These are phyloP conservation scores for Philonicus albiceps DNA, from an alignment of 2,888 invertebrate species.

Conservation along the genomic window DNA sequence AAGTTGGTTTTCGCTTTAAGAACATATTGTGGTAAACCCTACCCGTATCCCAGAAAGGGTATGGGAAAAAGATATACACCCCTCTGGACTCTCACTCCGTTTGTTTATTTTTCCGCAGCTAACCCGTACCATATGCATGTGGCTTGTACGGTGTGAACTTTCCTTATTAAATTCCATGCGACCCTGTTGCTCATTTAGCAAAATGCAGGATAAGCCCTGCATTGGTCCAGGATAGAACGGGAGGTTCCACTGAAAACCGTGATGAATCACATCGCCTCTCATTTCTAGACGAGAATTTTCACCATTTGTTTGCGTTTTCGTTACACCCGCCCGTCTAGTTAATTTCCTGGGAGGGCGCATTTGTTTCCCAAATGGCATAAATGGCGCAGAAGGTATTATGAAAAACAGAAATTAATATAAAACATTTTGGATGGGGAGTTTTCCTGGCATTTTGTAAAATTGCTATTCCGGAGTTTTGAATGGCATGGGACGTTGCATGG, in stretches of 20 bases:
- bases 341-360: neutral
- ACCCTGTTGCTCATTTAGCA: conserved; percentile 12
- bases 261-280: neutral
- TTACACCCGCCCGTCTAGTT: neutral
- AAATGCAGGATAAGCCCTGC: neutral
- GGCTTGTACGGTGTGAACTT: conserved; percentile 4
- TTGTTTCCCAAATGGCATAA: neutral
- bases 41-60: neutral
- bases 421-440: neutral
- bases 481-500: neutral
- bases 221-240: neutral
- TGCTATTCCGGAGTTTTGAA: neutral
- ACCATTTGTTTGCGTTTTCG: neutral
- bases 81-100: neutral
- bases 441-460: neutral
- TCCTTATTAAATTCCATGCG: neutral
- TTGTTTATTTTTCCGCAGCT: neutral
- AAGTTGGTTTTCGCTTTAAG: neutral
- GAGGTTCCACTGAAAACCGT: neutral
- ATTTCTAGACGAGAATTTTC: neutral
- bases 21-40: neutral
- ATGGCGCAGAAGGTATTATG: neutral
- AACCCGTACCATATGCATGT: neutral
- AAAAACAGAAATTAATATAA: neutral
- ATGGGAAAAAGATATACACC: neutral